phyloP scores from a whole-genome alignment of 2,797 vertebrate species.

The Sphenopsis melanotis region DNA sequence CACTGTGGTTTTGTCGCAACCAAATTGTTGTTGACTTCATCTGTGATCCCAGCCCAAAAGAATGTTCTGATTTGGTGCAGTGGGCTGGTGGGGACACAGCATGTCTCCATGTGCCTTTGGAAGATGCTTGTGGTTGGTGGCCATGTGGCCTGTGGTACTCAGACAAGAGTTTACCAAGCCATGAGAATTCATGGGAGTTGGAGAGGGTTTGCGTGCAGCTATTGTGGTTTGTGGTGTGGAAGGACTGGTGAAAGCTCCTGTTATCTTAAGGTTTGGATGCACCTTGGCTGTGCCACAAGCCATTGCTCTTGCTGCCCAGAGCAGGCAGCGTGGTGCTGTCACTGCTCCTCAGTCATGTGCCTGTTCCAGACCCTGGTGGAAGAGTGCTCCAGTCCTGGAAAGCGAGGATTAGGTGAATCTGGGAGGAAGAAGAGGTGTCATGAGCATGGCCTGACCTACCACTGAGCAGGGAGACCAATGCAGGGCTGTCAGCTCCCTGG shows the following conservation, averaged over 20 bases:
- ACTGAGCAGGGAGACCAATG: background rate
- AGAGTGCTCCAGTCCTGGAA: background rate
- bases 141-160: background rate
- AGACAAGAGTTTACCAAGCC: background rate
- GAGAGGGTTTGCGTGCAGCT: background rate
- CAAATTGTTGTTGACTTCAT: background rate
- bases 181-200: background rate
- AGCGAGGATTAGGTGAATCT: background rate
- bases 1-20: background rate
- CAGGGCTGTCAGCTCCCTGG: background rate
- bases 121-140: slow-evolving; percentile 30
- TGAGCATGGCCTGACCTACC: background rate
- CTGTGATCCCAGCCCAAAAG: slow-evolving; percentile 9
- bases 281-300: background rate
- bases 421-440: background rate
- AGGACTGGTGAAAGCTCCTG: background rate
- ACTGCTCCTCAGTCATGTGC: background rate
- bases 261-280: background rate
- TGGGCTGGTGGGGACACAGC: background rate
- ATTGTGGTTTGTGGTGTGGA: background rate
- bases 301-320: background rate
- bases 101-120: background rate
- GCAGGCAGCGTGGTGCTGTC: accelerated
- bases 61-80: background rate
- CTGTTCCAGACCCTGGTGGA: background rate